A percentile compares a stretch with the other conserved stretches of the same genome.
These are phyloP conservation scores for Kobus ellipsiprymnus DNA, from an alignment of 2,113 vertebrate genomes.

Conservation along the genomic window DNA sequence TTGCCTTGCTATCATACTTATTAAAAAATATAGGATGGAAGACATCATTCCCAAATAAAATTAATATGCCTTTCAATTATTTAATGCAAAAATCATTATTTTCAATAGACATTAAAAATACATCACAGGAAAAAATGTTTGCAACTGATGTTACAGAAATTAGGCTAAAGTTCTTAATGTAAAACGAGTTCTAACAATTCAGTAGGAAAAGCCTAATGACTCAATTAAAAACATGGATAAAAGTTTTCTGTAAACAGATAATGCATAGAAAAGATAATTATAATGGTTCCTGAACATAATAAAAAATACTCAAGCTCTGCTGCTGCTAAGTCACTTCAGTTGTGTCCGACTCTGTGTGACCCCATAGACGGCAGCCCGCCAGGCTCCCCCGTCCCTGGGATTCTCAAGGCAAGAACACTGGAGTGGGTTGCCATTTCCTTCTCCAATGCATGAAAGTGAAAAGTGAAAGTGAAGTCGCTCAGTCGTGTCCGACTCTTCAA, in stretches of 20 bases:
- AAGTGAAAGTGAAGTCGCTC: too few relatives aligned
- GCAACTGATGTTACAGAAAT: not conserved
- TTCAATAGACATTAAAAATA: not conserved
- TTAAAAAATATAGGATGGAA: not conserved
- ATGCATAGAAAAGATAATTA: not conserved
- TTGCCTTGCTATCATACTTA: not conserved
- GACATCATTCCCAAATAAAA: not conserved
- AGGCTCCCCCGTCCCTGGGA: too few relatives aligned
- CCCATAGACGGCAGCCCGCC: too few relatives aligned
- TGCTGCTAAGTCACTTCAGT: too few relatives aligned
- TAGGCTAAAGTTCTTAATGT: not conserved
- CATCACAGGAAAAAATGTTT: not conserved
- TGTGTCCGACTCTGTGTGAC: too few relatives aligned
- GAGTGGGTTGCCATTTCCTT: too few relatives aligned
- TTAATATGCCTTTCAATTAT: not conserved
- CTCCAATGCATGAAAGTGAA: too few relatives aligned
- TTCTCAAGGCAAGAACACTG: too few relatives aligned
- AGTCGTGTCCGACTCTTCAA: too few relatives aligned
- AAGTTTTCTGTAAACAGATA: not conserved
- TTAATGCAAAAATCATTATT: not conserved
- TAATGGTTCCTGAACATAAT: not conserved
- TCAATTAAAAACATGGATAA: not conserved
- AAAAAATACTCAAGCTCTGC: not conserved
- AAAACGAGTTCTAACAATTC: not conserved
- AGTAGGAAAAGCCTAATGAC: not conserved